These are phyloP conservation scores for Diarsia brunnea DNA, from an alignment of 2,888 invertebrate species.

Conservation along the genomic window DNA sequence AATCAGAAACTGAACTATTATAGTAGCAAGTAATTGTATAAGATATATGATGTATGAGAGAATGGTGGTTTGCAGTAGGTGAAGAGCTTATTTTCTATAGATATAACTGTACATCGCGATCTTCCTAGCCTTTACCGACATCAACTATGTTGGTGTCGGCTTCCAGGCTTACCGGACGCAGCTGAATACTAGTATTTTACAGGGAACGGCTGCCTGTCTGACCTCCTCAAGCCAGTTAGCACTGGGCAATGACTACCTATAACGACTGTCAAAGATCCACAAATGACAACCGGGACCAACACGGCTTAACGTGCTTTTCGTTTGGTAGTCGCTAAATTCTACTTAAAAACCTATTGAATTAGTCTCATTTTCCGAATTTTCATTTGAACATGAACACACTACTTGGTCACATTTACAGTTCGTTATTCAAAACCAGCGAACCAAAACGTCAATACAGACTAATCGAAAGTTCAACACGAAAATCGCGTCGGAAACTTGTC, in stretches of 20 bases:
- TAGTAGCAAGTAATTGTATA: not conserved
- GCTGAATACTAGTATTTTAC: too few species aligned
- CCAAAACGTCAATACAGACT: constrained; percentile 48
- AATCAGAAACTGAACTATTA: not conserved
- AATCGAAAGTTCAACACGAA: constrained; percentile 64
- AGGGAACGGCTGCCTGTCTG: too few species aligned
- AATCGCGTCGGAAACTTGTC: constrained; percentile 67
- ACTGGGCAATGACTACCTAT: too few species aligned
- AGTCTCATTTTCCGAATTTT: not conserved
- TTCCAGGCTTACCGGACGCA: too few species aligned
- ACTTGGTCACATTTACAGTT: not conserved
- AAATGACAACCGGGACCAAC: too few species aligned
- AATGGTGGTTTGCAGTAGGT: not conserved
- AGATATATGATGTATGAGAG: not conserved
- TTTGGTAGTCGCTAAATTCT: not conserved
- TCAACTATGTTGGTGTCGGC: too few species aligned
- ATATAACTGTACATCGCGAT: too few species aligned
- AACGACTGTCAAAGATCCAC: too few species aligned
- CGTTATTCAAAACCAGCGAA: constrained; percentile 6
- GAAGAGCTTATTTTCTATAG: not conserved
- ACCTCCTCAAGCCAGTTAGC: too few species aligned
- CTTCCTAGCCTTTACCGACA: too few species aligned
- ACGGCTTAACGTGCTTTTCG: too few species aligned
- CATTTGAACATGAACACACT: not conserved
- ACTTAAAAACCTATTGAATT: not conserved